phyloP scores from a whole-genome alignment of 2,113 vertebrate genomes.

The Gracilinanus agilis region DNA sequence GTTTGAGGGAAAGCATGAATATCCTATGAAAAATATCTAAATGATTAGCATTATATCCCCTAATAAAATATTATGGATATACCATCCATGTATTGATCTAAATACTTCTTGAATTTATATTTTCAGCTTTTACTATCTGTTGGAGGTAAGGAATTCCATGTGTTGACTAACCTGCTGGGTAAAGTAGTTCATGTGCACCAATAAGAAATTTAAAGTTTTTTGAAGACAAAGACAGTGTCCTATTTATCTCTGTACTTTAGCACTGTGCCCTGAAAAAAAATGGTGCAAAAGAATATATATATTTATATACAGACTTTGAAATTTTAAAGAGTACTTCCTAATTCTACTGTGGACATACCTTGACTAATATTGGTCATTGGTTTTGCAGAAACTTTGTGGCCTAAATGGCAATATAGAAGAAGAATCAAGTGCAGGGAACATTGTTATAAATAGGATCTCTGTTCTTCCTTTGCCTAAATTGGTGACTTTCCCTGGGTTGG shows the following conservation, averaged over 20 bases:
- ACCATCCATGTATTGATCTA: neutral
- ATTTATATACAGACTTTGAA: neutral
- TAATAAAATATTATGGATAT: neutral
- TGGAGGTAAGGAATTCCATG: constrained; percentile 1
- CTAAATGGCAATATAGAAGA: neutral
- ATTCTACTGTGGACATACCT: neutral
- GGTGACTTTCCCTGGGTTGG: neutral
- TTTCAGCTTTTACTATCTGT: constrained; percentile 8
- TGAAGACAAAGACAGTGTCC: neutral
- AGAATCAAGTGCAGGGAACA: neutral
- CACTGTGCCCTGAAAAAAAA: neutral
- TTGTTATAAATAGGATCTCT: neutral
- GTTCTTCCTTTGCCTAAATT: neutral
- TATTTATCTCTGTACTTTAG: neutral
- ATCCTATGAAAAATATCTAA: neutral
- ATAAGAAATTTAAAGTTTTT: neutral
- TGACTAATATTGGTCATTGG: neutral
- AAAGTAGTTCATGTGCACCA: neutral
- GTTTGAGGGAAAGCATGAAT: neutral
- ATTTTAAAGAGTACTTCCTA: neutral
- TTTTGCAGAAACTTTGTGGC: neutral
- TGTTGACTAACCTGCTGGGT: constrained; percentile 1
- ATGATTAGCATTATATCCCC: neutral
- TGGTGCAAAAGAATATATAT: neutral
- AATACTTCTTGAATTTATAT: constrained; percentile 3